Evolutionary conservation across 2,797 vertebrate species (phyloP).

Genomic region (Acanthis flammea): DNA sequence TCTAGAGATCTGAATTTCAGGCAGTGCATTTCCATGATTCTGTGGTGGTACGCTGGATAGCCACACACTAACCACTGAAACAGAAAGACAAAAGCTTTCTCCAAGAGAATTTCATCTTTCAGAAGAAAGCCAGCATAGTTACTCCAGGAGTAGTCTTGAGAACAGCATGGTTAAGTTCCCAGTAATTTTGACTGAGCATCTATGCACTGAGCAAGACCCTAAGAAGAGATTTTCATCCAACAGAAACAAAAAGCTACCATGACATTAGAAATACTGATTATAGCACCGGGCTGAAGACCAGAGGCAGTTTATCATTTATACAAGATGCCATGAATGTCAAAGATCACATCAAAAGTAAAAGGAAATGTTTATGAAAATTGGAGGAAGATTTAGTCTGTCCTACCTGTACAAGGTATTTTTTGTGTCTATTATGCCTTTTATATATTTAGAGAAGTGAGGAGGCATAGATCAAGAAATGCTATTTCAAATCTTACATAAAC

Average conservation of each 20-base stretch:
- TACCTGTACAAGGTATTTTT: not conserved
- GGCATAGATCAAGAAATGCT: not conserved
- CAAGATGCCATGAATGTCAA: not conserved
- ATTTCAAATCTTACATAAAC: not conserved
- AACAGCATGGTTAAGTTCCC: not conserved
- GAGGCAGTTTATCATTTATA: not conserved
- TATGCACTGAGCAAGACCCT: not conserved
- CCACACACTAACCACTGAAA: not conserved
- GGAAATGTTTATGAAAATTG: not conserved
- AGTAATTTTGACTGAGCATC: not conserved
- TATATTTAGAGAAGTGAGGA: not conserved
- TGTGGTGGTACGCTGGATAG: not conserved
- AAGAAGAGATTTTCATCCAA: not conserved
- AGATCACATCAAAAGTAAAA: not conserved
- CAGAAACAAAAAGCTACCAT: not conserved
- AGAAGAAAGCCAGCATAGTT: not conserved
- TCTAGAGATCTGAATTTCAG: not conserved
- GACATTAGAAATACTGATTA: not conserved
- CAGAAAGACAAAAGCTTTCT: not conserved
- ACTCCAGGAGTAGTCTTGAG: not conserved
- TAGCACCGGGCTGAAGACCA: not conserved
- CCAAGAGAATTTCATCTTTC: not conserved
- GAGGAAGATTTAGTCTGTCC: not conserved
- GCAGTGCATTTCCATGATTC: not conserved
- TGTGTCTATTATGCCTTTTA: not conserved